Conservation (phyloP, 2,113 vertebrate species). For the Elachura formosa region DNA sequence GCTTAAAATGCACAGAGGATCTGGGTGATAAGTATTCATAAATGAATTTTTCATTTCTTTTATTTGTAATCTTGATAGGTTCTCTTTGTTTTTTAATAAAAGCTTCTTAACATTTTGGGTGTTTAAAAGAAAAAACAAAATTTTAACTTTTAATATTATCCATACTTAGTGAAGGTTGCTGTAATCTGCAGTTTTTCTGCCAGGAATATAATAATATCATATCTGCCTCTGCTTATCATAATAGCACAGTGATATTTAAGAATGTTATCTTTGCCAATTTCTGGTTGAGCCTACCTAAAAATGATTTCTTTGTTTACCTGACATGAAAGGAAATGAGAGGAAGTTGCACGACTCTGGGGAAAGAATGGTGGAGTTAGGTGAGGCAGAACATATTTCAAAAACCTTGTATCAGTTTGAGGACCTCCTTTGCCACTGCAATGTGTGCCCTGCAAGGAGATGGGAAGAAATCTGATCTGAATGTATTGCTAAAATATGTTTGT, state of each 20-base stretch:
- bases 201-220: constrained; percentile 23
- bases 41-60: constrained; percentile 42
- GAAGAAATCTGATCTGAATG: neutral
- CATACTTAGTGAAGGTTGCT: neutral
- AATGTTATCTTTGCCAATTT: constrained; percentile 30
- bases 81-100: constrained; percentile 39
- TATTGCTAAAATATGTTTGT: neutral
- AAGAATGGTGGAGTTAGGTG: neutral
- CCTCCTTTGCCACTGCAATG: neutral
- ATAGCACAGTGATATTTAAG: constrained; percentile 36
- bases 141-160: constrained; percentile 35
- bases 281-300: constrained; percentile 29
- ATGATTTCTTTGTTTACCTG: constrained; percentile 35
- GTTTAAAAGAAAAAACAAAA: neutral
- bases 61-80: constrained; percentile 39
- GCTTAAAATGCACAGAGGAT: constrained; percentile 30
- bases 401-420: neutral
- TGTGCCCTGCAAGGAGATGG: neutral
- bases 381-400: neutral
- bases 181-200: constrained; percentile 34
- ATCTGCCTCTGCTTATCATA: constrained; percentile 34
- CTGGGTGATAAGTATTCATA: constrained; percentile 36
- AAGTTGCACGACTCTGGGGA: neutral
- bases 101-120: too few relatives aligned
- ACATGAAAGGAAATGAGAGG: neutral